phyloP scores from a whole-genome alignment of 2,797 vertebrate genomes.

The Gadopsis bispinosus region DNA sequence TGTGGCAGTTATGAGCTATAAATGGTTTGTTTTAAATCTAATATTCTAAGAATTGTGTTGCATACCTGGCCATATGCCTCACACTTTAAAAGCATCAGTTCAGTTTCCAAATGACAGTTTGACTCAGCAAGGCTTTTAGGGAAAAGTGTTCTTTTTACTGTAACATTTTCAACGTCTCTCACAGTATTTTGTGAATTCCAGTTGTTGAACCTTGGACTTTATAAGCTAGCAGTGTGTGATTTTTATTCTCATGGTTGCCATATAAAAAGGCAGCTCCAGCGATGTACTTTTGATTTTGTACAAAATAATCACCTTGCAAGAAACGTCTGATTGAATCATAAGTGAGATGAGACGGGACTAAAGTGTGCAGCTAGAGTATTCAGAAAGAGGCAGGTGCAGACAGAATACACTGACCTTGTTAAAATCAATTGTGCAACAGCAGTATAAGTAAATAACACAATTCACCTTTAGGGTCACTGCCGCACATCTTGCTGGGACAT shows the following conservation, averaged over 20 bases:
- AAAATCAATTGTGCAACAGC: background rate
- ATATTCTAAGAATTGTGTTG: conserved; percentile 24
- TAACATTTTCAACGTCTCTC: conserved; percentile 13
- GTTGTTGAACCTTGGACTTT: background rate
- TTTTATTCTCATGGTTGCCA: background rate
- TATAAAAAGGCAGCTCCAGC: background rate
- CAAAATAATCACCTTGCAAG: conserved; percentile 1
- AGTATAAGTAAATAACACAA: background rate
- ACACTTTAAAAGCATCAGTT: conserved; percentile 26
- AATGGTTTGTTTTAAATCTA: conserved; percentile 17
- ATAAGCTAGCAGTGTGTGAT: background rate
- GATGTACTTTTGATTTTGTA: conserved; percentile 1
- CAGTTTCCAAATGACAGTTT: conserved; percentile 28
- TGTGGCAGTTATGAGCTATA: background rate
- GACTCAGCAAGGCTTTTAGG: conserved; percentile 15
- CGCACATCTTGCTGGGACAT: conserved; percentile 1
- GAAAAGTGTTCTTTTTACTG: background rate
- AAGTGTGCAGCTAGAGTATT: background rate
- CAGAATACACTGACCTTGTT: background rate
- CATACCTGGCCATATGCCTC: conserved; percentile 45
- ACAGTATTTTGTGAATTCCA: background rate
- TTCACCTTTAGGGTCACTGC: conserved; percentile 13
- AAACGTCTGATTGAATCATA: background rate
- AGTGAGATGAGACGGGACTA: background rate
- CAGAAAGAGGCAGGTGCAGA: background rate